phyloP scores from a whole-genome alignment of 2,888 invertebrate species.

The Sycophila texana region DNA sequence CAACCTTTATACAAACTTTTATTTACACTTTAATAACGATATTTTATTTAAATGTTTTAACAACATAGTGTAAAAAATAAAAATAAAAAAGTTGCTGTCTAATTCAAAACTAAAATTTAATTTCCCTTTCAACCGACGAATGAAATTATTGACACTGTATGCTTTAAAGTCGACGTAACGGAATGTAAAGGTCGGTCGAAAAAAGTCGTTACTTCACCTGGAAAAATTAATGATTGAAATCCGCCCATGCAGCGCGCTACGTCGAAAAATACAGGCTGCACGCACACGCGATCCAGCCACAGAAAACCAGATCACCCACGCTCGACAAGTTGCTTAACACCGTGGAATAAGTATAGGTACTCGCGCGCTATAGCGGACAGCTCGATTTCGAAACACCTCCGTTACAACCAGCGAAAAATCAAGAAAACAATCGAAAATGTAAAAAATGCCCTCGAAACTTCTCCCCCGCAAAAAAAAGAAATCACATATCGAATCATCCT shows the following conservation, averaged over 20 bases:
- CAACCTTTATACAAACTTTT: neutral
- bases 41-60: neutral
- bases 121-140: too few relatives aligned
- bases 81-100: neutral
- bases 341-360: too few relatives aligned
- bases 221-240: too few relatives aligned
- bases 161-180: too few relatives aligned
- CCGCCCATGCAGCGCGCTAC: too few relatives aligned
- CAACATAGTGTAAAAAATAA: neutral
- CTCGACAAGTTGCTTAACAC: conserved; percentile 22
- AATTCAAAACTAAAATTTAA: too few relatives aligned
- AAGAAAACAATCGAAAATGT: neutral
- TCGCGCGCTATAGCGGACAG: neutral
- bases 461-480: neutral
- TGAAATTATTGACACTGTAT: too few relatives aligned
- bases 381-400: conserved; percentile 4
- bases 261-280: too few relatives aligned
- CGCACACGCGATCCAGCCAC: conserved; percentile 21
- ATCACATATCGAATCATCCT: neutral
- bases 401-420: neutral
- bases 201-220: too few relatives aligned
- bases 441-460: neutral
- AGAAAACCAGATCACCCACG: conserved; percentile 53
- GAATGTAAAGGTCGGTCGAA: too few relatives aligned
- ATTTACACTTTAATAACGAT: neutral